Conservation (phyloP, 2,888 invertebrate species). For the Torymus auratus region DNA sequence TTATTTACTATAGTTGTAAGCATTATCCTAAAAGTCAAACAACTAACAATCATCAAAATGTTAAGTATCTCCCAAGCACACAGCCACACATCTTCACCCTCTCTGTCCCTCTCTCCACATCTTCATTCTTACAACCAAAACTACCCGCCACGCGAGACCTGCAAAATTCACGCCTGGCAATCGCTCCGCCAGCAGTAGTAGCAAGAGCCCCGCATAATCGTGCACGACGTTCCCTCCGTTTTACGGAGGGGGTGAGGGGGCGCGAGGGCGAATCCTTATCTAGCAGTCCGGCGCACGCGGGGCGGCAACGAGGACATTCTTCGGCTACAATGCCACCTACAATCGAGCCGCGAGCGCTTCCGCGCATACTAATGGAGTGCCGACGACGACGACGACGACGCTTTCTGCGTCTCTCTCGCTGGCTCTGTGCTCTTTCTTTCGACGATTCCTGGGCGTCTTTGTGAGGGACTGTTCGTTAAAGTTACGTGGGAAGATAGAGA, state of each 20-base stretch:
- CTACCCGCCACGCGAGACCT: too few species aligned
- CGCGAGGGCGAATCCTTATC: conserved; percentile 54
- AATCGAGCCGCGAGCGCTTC: conserved; percentile 73
- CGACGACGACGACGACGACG: conserved; percentile 1
- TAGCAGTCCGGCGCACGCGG: conserved; percentile 53
- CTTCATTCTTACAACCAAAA: too few species aligned
- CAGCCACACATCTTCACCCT: too few species aligned
- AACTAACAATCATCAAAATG: too few species aligned
- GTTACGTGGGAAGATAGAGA: background rate
- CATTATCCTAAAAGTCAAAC: too few species aligned
- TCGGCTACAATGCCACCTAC: conserved; percentile 73
- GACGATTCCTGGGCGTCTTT: background rate
- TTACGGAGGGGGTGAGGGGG: conserved; percentile 38
- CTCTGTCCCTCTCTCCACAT: too few species aligned
- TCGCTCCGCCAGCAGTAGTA: too few species aligned
- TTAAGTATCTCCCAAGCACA: too few species aligned
- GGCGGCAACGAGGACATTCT: conserved; percentile 75
- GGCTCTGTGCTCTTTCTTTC: conserved; percentile 7
- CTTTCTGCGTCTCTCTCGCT: background rate
- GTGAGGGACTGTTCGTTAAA: conserved; percentile 11
- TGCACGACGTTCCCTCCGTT: conserved; percentile 31
- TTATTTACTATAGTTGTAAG: too few species aligned
- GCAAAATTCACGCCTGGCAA: too few species aligned
- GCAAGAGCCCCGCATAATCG: conserved; percentile 21
- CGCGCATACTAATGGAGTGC: conserved; percentile 74